Base-by-base conservation (phyloP, 2,797 vertebrate genomes). In the Morus bassanus region DNA sequence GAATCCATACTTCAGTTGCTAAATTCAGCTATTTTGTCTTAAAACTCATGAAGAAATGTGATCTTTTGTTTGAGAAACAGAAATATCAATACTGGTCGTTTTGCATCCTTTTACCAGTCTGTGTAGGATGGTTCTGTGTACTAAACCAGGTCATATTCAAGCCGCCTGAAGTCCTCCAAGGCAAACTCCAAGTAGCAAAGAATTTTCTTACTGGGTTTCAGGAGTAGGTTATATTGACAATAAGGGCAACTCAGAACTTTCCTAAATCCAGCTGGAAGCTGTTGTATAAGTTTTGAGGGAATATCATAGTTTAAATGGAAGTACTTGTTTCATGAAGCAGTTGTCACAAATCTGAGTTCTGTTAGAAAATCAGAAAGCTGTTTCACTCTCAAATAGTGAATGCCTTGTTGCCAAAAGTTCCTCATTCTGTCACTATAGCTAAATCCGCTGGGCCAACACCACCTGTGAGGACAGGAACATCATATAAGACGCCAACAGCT, bases 401-500 rank as follows among this genome's bases (percentile, higher is more conserved):
- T 70, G 24, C 74, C 68, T 93, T 95, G 63, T 96, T 96, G 48
- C 73, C 92, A 87, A 93, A 76, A 93, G 69, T 90, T 41, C 89
- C 88, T 91, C 82, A 93, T 59, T 69, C 92, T 68, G 39, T 81
- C 50, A 74, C 70, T 76, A 22, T 83, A 91, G 87, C 95, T 80
- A 97, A 91, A 56, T 93, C 97, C 8, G 95, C 96, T 23, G 82
- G 93, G 86, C 94, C 96, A 90, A 96, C 97, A 45, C 7, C 81
- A 17, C 79, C 92, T 50, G 93, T 97, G 79, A 97, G 83, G 93
- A 90, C 85, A 88, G 97, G 96, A 67, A 93, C n/a, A 0, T 86
- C 97, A 31, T 95, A 93, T 91, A 98, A 97, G 93, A 89, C 82
- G 3, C 98, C 98, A 54, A 98, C 98, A 57, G 97, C 75, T 93